Conservation (phyloP, 2,797 vertebrate genomes). For the Benthosema pterotum region DNA sequence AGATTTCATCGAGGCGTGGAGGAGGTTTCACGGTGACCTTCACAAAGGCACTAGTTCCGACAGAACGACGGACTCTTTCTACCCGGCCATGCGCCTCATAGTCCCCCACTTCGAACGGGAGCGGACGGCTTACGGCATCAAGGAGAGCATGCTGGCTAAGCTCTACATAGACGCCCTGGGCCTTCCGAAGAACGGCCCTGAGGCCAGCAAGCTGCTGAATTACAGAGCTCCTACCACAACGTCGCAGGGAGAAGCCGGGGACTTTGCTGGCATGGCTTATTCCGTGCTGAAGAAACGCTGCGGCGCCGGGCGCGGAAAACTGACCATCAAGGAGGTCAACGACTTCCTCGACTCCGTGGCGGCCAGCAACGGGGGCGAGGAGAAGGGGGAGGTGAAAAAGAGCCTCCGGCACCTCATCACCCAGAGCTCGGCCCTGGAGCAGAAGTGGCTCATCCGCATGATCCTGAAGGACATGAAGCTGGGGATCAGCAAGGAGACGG, state of each 20-base stretch:
- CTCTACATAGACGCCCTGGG: slow-evolving; percentile 93
- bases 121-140: slow-evolving; percentile 96
- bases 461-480: slow-evolving; percentile 97
- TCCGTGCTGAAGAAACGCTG: slow-evolving; percentile 94
- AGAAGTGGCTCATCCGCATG: slow-evolving; percentile 98
- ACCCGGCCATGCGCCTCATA: slow-evolving; percentile 93
- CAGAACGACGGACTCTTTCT: slow-evolving; percentile 92
- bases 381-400: slow-evolving; percentile 89
- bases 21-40: slow-evolving; percentile 89
- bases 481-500: slow-evolving; percentile 90
- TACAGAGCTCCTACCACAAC: slow-evolving; percentile 88
- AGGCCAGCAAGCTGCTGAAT: slow-evolving; percentile 92
- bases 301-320: slow-evolving; percentile 81
- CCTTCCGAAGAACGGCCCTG: slow-evolving; percentile 90
- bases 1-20: slow-evolving; percentile 93
- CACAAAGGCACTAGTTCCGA: slow-evolving; percentile 86
- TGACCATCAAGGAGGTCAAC: slow-evolving; percentile 91
- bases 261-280: slow-evolving; percentile 92
- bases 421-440: slow-evolving; percentile 92
- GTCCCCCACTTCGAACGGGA: slow-evolving; percentile 92
- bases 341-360: slow-evolving; percentile 90
- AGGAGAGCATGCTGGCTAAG: slow-evolving; percentile 96
- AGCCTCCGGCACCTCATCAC: slow-evolving; percentile 91
- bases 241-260: slow-evolving; percentile 89
- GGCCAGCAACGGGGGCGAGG: slow-evolving; percentile 84